Base-by-base conservation (phyloP, 2,888 invertebrate genomes). In the Drosophila crucigera region DNA sequence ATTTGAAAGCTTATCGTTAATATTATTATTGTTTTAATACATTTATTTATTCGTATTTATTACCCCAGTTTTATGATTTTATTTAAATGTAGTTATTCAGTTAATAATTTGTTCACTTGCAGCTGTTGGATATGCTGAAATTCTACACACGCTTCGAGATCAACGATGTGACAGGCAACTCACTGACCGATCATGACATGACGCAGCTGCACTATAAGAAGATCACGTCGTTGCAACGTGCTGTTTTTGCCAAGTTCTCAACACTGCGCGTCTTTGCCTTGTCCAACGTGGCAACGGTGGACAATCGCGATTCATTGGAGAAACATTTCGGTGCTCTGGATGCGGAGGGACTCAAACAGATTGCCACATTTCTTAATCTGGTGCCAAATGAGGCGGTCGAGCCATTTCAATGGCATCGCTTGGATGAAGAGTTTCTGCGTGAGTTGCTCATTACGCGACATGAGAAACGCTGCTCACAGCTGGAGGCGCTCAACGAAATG, bases 131-230 rank as follows among this genome's bases (percentile, higher is more conserved):
- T 81, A 98, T 98, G 96, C 94, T 99, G 62, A 98, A 98, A 92
- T 99, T 99, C 92, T 99, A 99, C 93, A 96, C 98, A 0, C 95
- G 97, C 71, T 99, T 99, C 93, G 99, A 99, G 94, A 99, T 99
- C 76, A 98, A 98, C 93, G 99, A 99, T 91, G 97, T 97, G 90
- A 97, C 97, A 1, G 99, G 99, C 0, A 98, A 99, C 92, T 97
- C 99, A 0, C 94, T 99, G 82, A 97, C 97, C 0, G 98, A 99
- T 91, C 96, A 97, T 75, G 98, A 99, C 90, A 98, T 99, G 96
- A 97, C 98, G 41, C 96, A 98, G 90, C 94, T 97, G 35, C 99
- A 99, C 93, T 99, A 99, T 92, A 96, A 97, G 33, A 96, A 97
- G 93, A 98, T 99, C 49, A 97, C 97, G 3, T 97, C 97, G 0